Evolutionary conservation across 2,113 vertebrate genomes (phyloP).

Genomic region (Phycodurus eques): DNA sequence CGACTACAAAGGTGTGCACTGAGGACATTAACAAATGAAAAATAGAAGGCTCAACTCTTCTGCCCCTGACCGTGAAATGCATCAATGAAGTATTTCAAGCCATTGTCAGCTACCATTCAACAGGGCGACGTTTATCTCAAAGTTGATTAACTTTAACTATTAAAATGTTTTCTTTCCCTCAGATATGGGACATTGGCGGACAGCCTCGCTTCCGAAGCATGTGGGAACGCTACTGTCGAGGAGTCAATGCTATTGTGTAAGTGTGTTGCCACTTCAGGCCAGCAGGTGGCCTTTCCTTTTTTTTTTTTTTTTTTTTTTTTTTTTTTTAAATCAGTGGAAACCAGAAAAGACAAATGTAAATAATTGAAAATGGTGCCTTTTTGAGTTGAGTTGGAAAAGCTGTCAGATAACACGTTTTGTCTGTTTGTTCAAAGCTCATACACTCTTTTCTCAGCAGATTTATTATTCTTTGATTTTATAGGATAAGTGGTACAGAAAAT

Average conservation of each 20-base stretch:
- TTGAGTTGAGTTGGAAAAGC: neutral
- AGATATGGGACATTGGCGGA: slow-evolving; percentile 99
- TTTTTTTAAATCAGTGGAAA: neutral
- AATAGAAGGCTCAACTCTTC: too few species aligned
- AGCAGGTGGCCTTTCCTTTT: neutral
- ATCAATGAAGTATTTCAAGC: too few species aligned
- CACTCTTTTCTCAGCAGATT: too few species aligned
- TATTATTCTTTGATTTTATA: too few species aligned
- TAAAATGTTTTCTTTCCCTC: slow-evolving; percentile 10
- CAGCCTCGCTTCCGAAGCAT: slow-evolving; percentile 99
- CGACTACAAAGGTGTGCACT: too few species aligned
- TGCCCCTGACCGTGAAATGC: too few species aligned
- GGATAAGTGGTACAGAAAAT: too few species aligned
- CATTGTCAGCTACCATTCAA: too few species aligned
- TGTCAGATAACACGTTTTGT: too few species aligned
- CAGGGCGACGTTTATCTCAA: too few species aligned
- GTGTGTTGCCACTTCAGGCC: slow-evolving; percentile 42
- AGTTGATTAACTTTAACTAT: neutral
- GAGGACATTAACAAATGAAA: too few species aligned
- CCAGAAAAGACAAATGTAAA: neutral
- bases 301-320: neutral
- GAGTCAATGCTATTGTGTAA: slow-evolving; percentile 99
- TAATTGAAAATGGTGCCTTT: neutral
- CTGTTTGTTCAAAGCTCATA: too few species aligned
- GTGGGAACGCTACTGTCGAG: slow-evolving; percentile 98